Evolutionary conservation across 2,888 invertebrate species (phyloP), one percentile per base, ranked within the genome.

Genomic region (Sceliomorpha sp.): DNA sequence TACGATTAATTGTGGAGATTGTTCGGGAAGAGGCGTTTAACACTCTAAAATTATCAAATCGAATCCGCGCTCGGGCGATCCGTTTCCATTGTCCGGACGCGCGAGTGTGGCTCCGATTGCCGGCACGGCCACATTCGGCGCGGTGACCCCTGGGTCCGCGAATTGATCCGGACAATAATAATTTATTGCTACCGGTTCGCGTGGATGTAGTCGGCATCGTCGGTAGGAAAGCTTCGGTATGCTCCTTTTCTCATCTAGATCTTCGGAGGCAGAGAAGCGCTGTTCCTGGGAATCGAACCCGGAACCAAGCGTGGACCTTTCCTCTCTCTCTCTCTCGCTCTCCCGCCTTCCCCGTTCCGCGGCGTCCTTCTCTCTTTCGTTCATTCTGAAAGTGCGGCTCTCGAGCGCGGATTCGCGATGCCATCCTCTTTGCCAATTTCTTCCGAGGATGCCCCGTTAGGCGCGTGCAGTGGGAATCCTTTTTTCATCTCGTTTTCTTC

Each of bases 161-260:
- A 80, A 82, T 78, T 82, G 77, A 78, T 80, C 76, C 70, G 75
- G 74, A 76, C 74, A 77, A 74, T 75, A 80, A 83, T 82, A 81
- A 83, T 82, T 84, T 82, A 84, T 83, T 74, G 76, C 78, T 76
- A 78, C 67, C 66, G 62, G 73, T 66, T 67, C 55, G 74, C 60
- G 66, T 64, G 62, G 53, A 60, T 64, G 47, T 59, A 42, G 50
- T 47, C 47, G 39, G 47, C 31, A 44, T 34, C 39, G 59, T 68
- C 59, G 39, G 66, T 62, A 58, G 68, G 58, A 62, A 51, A 51
- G 59, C 55, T 42, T 66, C 24, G 48, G 55, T 64, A 64, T 60
- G 55, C 59, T 59, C 44, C 64, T 56, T 56, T 47, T 63, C 72
- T 70, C 72, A 77, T 76, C 77, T 77, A 76, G 77, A 77, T 77